These are phyloP conservation scores for Oophaga pumilio DNA, from an alignment of 2,113 vertebrate genomes.

Conservation along the genomic window DNA sequence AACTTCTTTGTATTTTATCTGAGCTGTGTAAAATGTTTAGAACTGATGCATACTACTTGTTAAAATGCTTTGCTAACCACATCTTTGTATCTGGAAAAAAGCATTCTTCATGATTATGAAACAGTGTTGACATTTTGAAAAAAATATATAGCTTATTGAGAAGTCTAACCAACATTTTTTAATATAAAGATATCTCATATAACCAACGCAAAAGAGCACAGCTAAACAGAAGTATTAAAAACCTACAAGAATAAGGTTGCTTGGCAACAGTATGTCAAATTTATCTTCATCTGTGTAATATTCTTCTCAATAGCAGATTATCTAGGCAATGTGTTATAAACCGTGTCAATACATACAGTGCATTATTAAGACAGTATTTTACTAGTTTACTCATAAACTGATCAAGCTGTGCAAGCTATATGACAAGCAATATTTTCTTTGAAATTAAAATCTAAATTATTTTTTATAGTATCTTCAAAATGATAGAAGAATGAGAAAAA, in stretches of 20 bases:
- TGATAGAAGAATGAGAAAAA: slow-evolving; percentile 12
- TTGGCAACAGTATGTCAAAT: slow-evolving; percentile 35
- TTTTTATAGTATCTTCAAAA: slow-evolving; percentile 16
- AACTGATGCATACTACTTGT: neutral
- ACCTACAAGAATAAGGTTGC: slow-evolving; percentile 30
- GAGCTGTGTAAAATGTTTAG: neutral
- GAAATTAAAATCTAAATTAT: slow-evolving; percentile 52
- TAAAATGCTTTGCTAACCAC: slow-evolving; percentile 4
- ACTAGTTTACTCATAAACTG: slow-evolving; percentile 51
- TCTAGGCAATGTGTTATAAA: slow-evolving; percentile 42
- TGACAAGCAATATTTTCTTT: slow-evolving; percentile 54
- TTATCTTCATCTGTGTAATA: slow-evolving; percentile 53
- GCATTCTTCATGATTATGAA: neutral
- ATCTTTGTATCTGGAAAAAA: neutral
- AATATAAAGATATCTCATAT: slow-evolving; percentile 13
- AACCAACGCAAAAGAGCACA: neutral
- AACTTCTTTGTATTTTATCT: neutral
- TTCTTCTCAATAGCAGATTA: slow-evolving; percentile 49
- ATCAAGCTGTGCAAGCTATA: slow-evolving; percentile 52
- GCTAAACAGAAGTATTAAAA: slow-evolving; percentile 40
- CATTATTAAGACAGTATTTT: slow-evolving; percentile 58
- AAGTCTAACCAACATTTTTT: slow-evolving; percentile 10
- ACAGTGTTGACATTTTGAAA: neutral
- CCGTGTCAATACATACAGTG: slow-evolving; percentile 41
- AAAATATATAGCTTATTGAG: neutral